Percentiles rank a stretch among this genome's conserved stretches.
phyloP scores from a whole-genome alignment of 30 jellyfish, hydroid and myxozoan species.

The Aurelia sp. region DNA sequence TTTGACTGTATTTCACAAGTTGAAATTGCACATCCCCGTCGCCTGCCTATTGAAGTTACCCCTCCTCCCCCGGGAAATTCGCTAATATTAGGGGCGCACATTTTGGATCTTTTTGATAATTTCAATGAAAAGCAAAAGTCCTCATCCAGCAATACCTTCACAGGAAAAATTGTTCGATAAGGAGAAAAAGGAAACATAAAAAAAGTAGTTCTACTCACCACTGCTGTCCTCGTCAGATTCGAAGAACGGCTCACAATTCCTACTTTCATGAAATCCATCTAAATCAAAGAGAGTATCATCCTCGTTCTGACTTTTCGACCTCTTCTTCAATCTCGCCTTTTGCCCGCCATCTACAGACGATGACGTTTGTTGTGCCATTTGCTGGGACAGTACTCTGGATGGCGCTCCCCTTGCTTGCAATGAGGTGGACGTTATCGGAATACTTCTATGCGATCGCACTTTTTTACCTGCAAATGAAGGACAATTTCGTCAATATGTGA shows the following conservation, averaged over 20 bases:
- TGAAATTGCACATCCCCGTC: too few species aligned
- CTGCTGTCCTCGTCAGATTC: conserved; percentile 98
- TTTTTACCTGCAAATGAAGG: conserved; percentile 12
- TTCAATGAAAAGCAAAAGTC: too few species aligned
- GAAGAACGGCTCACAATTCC: conserved; percentile 85
- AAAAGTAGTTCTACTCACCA: conserved; percentile 79
- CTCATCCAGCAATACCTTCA: too few species aligned
- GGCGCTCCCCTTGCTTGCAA: conserved; percentile 37
- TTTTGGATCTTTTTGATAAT: too few species aligned
- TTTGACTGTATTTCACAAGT: too few species aligned
- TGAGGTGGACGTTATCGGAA: conserved; percentile 32
- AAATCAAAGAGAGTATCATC: conserved; percentile 92
- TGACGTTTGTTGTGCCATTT: not conserved
- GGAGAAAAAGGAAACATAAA: too few species aligned
- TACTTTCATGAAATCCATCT: conserved; percentile 92
- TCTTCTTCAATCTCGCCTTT: conserved; percentile 12
- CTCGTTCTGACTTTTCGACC: conserved; percentile 25
- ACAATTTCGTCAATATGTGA: not conserved
- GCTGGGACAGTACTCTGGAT: conserved; percentile 29
- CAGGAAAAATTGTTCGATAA: too few species aligned
- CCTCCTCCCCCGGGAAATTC: too few species aligned
- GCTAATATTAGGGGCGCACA: too few species aligned
- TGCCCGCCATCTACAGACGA: conserved; percentile 38
- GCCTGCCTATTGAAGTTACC: too few species aligned
- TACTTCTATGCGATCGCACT: conserved; percentile 30